Evolutionary conservation across 2,888 invertebrate species (phyloP).

Genomic region (Folsomia candida): DNA sequence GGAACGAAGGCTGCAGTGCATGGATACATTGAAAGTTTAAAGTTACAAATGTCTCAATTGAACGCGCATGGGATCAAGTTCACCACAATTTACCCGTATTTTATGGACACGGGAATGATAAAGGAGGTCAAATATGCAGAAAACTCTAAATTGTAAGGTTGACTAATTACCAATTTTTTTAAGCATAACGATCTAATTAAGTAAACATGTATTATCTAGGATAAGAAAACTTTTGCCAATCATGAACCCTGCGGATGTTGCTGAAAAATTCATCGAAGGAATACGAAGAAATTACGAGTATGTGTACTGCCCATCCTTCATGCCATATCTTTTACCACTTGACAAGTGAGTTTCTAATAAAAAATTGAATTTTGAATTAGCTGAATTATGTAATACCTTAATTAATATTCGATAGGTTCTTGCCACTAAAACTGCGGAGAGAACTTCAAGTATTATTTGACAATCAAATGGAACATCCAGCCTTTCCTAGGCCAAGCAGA

Average conservation of each 20-base stretch:
- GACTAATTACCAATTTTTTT: too few species aligned
- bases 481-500: background rate
- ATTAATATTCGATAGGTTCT: background rate
- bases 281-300: constrained; percentile 12
- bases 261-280: constrained; percentile 11
- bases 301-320: constrained; percentile 9
- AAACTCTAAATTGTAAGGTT: background rate
- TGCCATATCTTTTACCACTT: background rate
- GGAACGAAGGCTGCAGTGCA: constrained; percentile 5
- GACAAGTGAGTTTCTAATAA: constrained; percentile 9
- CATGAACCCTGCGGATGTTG: constrained; percentile 4
- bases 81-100: constrained; percentile 9
- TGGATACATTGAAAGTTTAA: constrained; percentile 13
- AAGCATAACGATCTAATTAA: too few species aligned
- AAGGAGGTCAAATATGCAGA: constrained; percentile 13
- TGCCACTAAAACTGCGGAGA: constrained; percentile 9
- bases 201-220: background rate
- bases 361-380: background rate
- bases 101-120: constrained; percentile 4
- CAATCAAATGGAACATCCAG: background rate
- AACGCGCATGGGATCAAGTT: constrained; percentile 11
- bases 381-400: background rate
- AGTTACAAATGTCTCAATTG: constrained; percentile 1
- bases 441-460: background rate
- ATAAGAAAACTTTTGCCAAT: background rate